Conservation (phyloP, 2,888 invertebrate genomes). For the Platynereis dumerilii region DNA sequence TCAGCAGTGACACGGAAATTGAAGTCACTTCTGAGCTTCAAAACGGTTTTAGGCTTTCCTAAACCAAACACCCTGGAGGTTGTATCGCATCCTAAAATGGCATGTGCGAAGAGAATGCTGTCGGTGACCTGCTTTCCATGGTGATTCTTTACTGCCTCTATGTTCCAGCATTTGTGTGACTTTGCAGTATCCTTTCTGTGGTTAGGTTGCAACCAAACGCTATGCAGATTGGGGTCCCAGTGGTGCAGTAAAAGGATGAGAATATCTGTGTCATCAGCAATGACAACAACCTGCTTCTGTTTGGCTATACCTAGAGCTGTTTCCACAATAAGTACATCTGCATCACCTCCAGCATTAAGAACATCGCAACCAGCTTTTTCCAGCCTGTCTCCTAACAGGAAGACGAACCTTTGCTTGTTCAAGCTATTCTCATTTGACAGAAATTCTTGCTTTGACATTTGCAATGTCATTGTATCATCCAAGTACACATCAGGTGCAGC, state of each 20-base stretch:
- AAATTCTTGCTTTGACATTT: conserved; percentile 12
- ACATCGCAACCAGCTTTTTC: conserved; percentile 17
- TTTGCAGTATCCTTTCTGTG: no score
- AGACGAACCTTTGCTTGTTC: conserved; percentile 17
- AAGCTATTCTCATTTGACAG: conserved; percentile 6
- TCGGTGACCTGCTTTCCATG: no score
- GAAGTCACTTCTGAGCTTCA: no score
- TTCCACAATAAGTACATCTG: conserved; percentile 41
- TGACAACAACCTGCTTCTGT: conserved; percentile 24
- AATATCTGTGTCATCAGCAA: conserved; percentile 48
- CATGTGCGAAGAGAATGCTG: no score
- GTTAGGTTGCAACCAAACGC: no score
- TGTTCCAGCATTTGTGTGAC: no score
- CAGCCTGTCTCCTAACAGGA: conserved; percentile 10
- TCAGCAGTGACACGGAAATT: no score
- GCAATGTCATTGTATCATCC: neutral
- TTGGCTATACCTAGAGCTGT: conserved; percentile 34
- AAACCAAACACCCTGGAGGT: no score
- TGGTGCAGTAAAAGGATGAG: conserved; percentile 35
- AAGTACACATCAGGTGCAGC: neutral
- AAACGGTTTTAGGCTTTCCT: no score
- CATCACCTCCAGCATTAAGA: conserved; percentile 40
- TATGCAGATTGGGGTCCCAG: no score
- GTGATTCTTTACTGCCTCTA: no score
- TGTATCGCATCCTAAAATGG: no score